Evolutionary conservation across 2,797 vertebrate genomes (phyloP), one percentile per base, ranked within the genome.

Genomic region (Salmo trutta): DNA sequence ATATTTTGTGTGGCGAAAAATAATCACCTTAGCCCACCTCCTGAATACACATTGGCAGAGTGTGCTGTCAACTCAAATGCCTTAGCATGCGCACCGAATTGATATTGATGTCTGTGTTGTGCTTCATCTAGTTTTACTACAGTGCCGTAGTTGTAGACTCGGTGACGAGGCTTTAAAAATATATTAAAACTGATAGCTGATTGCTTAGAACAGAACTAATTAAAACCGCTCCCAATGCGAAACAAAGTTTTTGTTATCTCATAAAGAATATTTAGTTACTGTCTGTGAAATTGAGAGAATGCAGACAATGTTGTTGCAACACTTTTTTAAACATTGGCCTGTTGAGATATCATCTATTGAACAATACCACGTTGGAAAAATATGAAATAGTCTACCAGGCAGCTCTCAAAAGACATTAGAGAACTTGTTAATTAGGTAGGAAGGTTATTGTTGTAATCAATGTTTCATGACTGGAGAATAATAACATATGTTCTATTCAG

Each of bases 1-100:
- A 59, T 81, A 74, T 84, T 81, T 66, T 70, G 27, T 47, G 56
- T 75, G 17, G 21, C n/a, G 27, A 74, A 33, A 73, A 75, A 66
- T 53, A 41, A 62, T 73, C 69, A 64, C 59, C 52, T 62, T 47
- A 56, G 73, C 56, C 24, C n/a, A 70, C 72, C 73, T 36, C 51
- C 21, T 14, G 24, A 74, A 36, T 59, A 54, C 17, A 31, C 16
- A 17, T 67, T 67, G n/a, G 66, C 14, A 0, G 31, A 19, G 66
- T 67, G 66, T 33, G 66, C 66, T 67, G 29, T 67, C 31, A 31
- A 19, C 66, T 31, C 31, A 14, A 67, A 33, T 36, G 29, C 27
- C 29, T 67, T 67, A 33, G 29, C 16, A 19, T 67, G 66, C 6
- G 1, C 2, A 31, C 27, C 36, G 66, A 36, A 67, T 33, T 33